These are phyloP conservation scores for Ploceus nigricollis DNA, from an alignment of 2,113 vertebrate genomes.

Conservation along the genomic window DNA sequence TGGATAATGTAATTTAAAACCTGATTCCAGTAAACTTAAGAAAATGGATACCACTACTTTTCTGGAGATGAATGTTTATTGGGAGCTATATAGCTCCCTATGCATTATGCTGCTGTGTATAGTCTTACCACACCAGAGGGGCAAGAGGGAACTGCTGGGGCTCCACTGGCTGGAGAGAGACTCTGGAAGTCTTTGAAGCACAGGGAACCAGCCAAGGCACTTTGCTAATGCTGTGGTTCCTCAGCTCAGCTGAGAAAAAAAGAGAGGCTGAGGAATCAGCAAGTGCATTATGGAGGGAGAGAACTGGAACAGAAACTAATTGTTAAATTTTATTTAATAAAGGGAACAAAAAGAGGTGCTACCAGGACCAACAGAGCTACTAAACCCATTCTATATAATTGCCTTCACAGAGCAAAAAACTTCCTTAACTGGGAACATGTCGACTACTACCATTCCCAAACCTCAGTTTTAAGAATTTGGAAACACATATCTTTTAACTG, in stretches of 20 bases:
- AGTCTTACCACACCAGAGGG: background rate
- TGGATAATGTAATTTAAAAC: background rate
- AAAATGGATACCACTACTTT: background rate
- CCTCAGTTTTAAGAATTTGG: background rate
- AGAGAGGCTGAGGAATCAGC: background rate
- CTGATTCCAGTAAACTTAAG: background rate
- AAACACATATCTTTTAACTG: background rate
- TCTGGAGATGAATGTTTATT: background rate
- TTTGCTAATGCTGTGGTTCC: accelerated
- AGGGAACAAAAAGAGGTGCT: background rate
- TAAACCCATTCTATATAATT: background rate
- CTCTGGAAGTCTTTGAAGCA: background rate
- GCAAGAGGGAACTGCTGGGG: background rate
- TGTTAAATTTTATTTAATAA: background rate
- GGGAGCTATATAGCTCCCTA: background rate
- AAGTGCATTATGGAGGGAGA: background rate
- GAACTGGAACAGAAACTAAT: background rate
- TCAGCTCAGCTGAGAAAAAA: background rate
- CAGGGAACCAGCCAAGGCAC: background rate
- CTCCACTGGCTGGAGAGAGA: background rate
- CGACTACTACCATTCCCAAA: accelerated
- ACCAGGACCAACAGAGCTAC: background rate
- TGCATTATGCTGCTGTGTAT: background rate
- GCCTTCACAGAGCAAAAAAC: background rate
- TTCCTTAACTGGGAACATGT: background rate